Evolutionary conservation across 64 coral and sea anemone species (phyloP), one percentile per base, ranked within the genome.

Genomic region (Exaiptasia diaphana): DNA sequence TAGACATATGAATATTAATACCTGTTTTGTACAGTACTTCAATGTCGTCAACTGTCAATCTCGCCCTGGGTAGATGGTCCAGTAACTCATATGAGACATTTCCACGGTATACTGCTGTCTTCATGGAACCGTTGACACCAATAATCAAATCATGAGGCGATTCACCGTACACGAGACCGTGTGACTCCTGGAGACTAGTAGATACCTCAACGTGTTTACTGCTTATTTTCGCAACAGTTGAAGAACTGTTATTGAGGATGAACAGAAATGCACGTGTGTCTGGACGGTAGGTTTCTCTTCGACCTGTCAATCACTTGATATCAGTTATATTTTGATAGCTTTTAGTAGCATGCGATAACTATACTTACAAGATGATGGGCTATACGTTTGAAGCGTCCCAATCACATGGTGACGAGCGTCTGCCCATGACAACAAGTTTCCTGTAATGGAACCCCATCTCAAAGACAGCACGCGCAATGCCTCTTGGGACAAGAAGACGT

Each of bases 301-400:
- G 54, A 74, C 82, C 82, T 85, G 46, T 14, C n/a, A n/a, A n/a
- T n/a, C n/a, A n/a, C n/a, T n/a, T 7, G 26, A 24, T 35, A 73
- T 13, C 39, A 73, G 10, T 12, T 6, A 39, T 71, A 71, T 21
- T 62, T 22, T 24, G n/a, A 41, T 73, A 37, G 43, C 27, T 28
- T 37, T 23, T 73, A 22, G 68, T 29, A 35, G 30, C 33, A 15
- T 53, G 34, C 22, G 20, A 24, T 22, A 0, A 22, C 9, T 33
- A 5, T 50, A 82, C 78, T 13, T 82, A 82, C 78, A 82, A 1
- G 78, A 82, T 8, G 78, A 82, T 36, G 78, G 78, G n/a, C 49
- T 49, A 17, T 72, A 18, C 18, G 73, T 18, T 9, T 30, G 27
- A 18, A 41, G 4, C 10, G 38, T 32, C 5, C 81, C 81, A 18